These are phyloP conservation scores for Brachypodius melanocephalos DNA, from an alignment of 2,113 vertebrate species.

Conservation along the genomic window DNA sequence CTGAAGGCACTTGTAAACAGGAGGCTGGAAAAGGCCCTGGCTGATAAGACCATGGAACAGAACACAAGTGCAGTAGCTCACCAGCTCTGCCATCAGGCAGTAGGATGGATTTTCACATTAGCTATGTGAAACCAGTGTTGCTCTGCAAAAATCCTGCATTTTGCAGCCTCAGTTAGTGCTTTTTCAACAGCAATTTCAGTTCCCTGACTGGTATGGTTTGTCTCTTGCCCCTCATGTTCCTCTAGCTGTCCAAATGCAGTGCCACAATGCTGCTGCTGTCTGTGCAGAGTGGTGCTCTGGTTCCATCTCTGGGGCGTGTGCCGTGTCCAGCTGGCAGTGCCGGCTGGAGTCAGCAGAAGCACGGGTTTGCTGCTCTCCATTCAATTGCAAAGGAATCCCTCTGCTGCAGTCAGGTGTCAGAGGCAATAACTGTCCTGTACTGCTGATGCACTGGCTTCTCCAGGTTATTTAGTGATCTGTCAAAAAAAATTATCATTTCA, in stretches of 20 bases:
- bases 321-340: neutral
- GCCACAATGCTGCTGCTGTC: neutral
- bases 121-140: neutral
- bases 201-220: neutral
- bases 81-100: neutral
- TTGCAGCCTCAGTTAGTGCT: neutral
- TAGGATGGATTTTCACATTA: neutral
- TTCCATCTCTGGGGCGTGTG: neutral
- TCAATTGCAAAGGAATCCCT: neutral
- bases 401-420: neutral
- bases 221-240: neutral
- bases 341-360: neutral
- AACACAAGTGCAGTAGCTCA: neutral
- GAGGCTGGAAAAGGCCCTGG: neutral
- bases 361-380: neutral
- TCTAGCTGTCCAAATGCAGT: neutral
- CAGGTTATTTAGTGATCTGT: constrained; percentile 44
- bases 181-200: neutral
- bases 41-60: neutral
- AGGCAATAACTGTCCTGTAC: constrained; percentile 4
- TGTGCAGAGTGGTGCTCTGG: neutral
- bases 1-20: neutral
- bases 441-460: constrained; percentile 22
- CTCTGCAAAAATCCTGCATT: neutral
- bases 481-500: constrained; percentile 20